A percentile compares a stretch with the other conserved stretches of the same genome.
Conservation (phyloP, 2,113 vertebrate species). For the Reinhardtius hippoglossoides region DNA sequence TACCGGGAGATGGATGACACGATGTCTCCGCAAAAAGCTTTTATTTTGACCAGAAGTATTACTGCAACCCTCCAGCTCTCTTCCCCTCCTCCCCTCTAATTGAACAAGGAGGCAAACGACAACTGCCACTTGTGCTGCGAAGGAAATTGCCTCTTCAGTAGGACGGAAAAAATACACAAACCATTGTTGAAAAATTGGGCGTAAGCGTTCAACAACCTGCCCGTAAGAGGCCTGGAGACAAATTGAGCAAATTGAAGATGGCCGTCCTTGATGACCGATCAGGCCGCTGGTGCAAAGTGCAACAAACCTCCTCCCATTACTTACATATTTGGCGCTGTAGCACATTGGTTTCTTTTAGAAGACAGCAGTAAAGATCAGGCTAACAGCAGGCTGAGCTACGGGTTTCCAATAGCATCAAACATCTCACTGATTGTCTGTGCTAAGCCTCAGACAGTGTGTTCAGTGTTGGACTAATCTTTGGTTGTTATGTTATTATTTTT, state of each 20-base stretch:
- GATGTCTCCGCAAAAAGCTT: constrained; percentile 74
- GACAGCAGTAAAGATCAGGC: constrained; percentile 23
- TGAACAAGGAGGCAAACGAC: constrained; percentile 77
- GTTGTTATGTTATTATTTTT: not conserved
- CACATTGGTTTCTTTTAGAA: constrained; percentile 20
- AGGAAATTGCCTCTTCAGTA: constrained; percentile 76
- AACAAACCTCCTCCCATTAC: constrained; percentile 24
- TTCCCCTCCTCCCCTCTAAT: constrained; percentile 61
- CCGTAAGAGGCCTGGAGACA: constrained; percentile 48
- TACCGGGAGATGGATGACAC: constrained; percentile 79
- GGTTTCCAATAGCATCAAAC: constrained; percentile 13
- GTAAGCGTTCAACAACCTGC: constrained; percentile 39
- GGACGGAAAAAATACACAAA: constrained; percentile 59
- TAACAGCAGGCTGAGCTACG: not conserved
- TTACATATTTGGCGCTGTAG: constrained; percentile 16
- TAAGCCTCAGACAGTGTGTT: not conserved
- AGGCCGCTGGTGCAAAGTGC: constrained; percentile 39
- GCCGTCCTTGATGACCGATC: constrained; percentile 50
- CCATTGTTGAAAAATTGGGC: constrained; percentile 45
- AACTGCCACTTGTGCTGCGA: constrained; percentile 74
- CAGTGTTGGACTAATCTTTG: not conserved
- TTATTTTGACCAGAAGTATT: constrained; percentile 79
- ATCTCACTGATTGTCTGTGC: not conserved
- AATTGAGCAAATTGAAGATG: constrained; percentile 62
- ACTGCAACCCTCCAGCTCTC: constrained; percentile 59